These are phyloP conservation scores for Lithophane ornitopus DNA, from an alignment of 2,888 invertebrate species.

Conservation along the genomic window DNA sequence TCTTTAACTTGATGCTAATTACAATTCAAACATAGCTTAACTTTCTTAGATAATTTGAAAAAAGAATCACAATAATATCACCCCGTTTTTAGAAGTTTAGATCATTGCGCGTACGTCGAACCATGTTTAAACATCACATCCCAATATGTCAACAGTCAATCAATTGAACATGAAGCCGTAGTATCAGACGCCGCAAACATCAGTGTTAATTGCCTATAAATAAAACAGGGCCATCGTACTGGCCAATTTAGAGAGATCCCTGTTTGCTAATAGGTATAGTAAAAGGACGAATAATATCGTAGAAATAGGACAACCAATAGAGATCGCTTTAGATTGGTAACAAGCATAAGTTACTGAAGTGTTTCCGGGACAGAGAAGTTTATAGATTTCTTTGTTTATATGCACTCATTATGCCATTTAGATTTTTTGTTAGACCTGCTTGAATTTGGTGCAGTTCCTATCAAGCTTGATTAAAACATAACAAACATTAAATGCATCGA, in stretches of 20 bases:
- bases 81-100: neutral
- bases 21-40: conserved; percentile 29
- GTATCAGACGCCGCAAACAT: conserved; percentile 72
- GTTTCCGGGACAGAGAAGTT: conserved; percentile 48
- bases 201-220: conserved; percentile 83
- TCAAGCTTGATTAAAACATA: conserved; percentile 27
- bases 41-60: neutral
- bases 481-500: conserved; percentile 20
- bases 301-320: conserved; percentile 38
- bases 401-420: conserved; percentile 4
- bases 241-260: conserved; percentile 68
- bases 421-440: neutral
- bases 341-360: conserved; percentile 41
- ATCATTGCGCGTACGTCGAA: conserved; percentile 40
- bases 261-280: conserved; percentile 64
- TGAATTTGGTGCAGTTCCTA: neutral
- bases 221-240: conserved; percentile 71
- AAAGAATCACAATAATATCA: neutral
- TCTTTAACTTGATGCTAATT: conserved; percentile 67
- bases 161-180: conserved; percentile 78
- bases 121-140: conserved; percentile 66
- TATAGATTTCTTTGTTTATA: conserved; percentile 29
- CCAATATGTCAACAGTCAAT: conserved; percentile 84
- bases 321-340: conserved; percentile 53
- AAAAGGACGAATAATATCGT: conserved; percentile 50